Percentiles rank a stretch among this genome's conserved stretches.
Evolutionary conservation across 2,888 invertebrate species (phyloP).

Genomic region (Thereva nobilitata): DNA sequence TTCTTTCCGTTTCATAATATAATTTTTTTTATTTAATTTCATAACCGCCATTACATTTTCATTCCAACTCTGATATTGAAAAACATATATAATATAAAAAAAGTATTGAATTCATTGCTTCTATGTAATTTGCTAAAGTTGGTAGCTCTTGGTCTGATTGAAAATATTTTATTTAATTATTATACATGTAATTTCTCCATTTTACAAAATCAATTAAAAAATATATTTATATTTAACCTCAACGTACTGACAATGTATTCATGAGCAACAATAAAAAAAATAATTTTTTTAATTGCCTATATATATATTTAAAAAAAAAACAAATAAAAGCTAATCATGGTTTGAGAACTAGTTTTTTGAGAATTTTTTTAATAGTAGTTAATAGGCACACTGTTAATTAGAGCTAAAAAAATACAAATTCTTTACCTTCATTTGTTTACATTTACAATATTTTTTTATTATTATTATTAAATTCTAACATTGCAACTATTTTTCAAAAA

Average conservation of each 20-base stretch:
- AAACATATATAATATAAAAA: neutral
- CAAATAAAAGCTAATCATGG: no score
- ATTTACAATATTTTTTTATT: slow-evolving; percentile 22
- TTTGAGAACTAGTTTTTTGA: no score
- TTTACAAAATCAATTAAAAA: neutral
- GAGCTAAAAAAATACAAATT: no score
- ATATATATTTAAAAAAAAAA: no score
- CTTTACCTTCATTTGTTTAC: slow-evolving; percentile 1
- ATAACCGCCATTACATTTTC: slow-evolving; percentile 24
- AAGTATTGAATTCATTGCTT: slow-evolving; percentile 26
- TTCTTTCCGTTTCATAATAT: neutral
- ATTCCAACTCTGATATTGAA: neutral
- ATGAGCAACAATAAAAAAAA: no score
- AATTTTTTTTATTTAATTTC: slow-evolving; percentile 14
- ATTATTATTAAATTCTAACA: slow-evolving; percentile 11
- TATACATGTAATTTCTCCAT: slow-evolving; percentile 26
- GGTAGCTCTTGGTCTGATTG: slow-evolving; percentile 27
- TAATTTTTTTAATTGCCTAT: no score
- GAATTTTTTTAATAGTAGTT: no score
- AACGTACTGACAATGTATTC: no score
- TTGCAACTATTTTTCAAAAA: slow-evolving; percentile 30
- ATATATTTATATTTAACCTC: neutral
- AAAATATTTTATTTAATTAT: slow-evolving; percentile 15
- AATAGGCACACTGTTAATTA: no score
- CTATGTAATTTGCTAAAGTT: slow-evolving; percentile 33